These are phyloP conservation scores for Paradoxurus hermaphroditus DNA, from an alignment of 2,113 vertebrate genomes.

Conservation along the genomic window DNA sequence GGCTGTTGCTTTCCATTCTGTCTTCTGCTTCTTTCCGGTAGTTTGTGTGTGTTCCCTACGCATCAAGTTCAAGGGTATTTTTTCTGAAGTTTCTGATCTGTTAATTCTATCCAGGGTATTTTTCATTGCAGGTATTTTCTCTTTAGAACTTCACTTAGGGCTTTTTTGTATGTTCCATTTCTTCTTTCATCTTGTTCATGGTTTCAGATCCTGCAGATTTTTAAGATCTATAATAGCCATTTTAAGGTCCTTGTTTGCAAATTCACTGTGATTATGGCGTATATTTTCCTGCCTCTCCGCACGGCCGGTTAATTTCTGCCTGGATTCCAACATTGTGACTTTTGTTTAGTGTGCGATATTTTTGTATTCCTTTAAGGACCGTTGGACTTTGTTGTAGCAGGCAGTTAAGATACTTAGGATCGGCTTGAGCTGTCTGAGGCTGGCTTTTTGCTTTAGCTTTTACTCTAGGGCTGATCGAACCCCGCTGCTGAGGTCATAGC, in stretches of 20 bases:
- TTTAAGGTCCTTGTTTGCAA: too few relatives aligned
- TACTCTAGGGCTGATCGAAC: neutral
- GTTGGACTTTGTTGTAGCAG: neutral
- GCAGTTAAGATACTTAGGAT: neutral
- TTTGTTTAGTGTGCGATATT: fast-evolving
- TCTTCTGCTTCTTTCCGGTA: neutral
- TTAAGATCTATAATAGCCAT: fast-evolving
- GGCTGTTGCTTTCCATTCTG: neutral
- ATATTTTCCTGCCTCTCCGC: neutral
- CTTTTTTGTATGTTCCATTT: neutral
- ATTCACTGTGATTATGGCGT: neutral
- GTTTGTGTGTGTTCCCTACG: neutral
- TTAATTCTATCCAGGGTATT: neutral
- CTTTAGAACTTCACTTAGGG: neutral
- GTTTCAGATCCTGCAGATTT: fast-evolving
- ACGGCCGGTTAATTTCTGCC: neutral
- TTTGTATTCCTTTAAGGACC: neutral
- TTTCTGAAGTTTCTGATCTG: neutral
- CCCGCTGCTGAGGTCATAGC: neutral
- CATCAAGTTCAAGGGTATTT: neutral
- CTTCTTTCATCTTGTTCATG: too few relatives aligned
- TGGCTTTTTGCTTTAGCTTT: too few relatives aligned
- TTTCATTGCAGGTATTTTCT: too few relatives aligned
- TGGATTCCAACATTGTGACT: fast-evolving
- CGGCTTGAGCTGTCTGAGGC: neutral